Evolutionary conservation across 2,113 vertebrate genomes (phyloP), one percentile per base, ranked within the genome.

Genomic region (Pristiophorus japonicus): DNA sequence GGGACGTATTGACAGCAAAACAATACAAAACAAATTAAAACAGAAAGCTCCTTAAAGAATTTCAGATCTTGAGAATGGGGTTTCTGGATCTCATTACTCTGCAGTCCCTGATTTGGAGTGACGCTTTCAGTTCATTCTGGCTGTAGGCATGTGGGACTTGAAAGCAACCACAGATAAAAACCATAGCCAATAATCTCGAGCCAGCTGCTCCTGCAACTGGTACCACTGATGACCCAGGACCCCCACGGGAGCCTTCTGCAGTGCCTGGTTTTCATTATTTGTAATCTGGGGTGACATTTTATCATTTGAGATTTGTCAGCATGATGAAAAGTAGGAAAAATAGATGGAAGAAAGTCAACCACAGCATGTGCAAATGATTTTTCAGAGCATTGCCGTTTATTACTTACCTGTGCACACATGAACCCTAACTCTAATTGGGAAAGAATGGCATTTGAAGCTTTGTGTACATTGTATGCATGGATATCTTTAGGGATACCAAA

Each of bases 91-190:
- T 62, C 55, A 91, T 55, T 24, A 91, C 18, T n/a, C 55, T 22
- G 30, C 59, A 91, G 88, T 18, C 63, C 30, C 55, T 63, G 59
- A 91, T 91, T 91, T 18, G 55, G 34, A 62, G 34, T 91, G 87
- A 91, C 88, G 63, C 55, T 38, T 59, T 10, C 24, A 16, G 47
- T 88, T 88, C 85, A 34, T 55, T 88, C 88, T n/a, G 59, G 51
- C 55, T 1, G 88, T 51, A 27, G 45, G 34, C 30, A 20, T 62
- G 30, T 12, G 5, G 88, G 51, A 62, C 55, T 91, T 91, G 55
- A 91, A 91, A 91, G 55, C 88, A 91, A 38, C 55, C 14, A n/a
- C 88, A 91, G 88, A 91, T 91, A 91, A 62, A 62, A 91, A 91
- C 59, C 55, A n/a, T n/a, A 91, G 88, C 14, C 88, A 62, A 91